These are phyloP conservation scores for Climacteris rufus DNA, from an alignment of 2,113 vertebrate genomes.

Conservation along the genomic window DNA sequence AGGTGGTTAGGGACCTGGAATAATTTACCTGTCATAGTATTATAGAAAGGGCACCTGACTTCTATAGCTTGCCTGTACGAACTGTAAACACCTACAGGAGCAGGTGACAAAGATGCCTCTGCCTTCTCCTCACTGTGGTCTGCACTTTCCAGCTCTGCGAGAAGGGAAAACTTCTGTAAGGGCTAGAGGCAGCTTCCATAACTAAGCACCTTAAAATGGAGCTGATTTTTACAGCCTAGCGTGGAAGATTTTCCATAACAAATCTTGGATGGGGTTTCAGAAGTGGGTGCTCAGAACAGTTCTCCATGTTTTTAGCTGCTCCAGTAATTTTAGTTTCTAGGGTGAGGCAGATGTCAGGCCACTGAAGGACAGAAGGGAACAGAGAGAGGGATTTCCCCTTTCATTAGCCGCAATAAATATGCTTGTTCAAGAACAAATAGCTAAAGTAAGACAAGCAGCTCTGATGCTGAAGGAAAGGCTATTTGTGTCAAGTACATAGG, in stretches of 20 bases:
- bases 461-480: not conserved
- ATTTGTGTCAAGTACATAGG: not conserved
- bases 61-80: not conserved
- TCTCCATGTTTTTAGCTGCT: not conserved
- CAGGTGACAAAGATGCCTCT: not conserved
- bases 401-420: not conserved
- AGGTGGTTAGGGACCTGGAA: not conserved
- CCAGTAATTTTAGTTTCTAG: not conserved
- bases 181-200: not conserved
- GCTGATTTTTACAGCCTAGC: not conserved
- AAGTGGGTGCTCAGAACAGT: not conserved
- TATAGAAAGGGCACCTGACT: not conserved
- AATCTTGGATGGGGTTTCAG: not conserved
- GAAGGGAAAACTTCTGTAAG: not conserved
- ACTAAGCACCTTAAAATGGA: not conserved
- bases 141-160: not conserved
- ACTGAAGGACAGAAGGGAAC: not conserved
- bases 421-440: conserved; percentile 3
- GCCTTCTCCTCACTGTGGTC: not conserved
- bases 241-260: not conserved
- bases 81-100: not conserved
- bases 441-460: not conserved
- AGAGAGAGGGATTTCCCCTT: not conserved
- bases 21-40: not conserved
- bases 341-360: not conserved